phyloP scores from a whole-genome alignment of 1,140 invertebrate genomes.

The Ceratosolen solmsi region DNA sequence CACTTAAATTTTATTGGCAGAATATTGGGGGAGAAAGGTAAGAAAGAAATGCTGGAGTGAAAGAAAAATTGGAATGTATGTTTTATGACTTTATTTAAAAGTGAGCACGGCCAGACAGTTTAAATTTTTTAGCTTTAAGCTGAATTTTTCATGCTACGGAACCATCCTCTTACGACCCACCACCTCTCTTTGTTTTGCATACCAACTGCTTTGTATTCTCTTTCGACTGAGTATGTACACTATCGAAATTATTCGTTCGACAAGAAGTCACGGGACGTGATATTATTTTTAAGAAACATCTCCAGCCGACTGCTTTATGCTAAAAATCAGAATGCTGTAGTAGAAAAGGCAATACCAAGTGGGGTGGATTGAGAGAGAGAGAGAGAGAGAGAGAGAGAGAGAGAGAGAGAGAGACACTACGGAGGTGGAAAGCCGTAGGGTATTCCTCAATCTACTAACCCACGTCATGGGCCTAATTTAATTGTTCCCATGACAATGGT shows the following conservation, averaged over 20 bases:
- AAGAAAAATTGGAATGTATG: not conserved
- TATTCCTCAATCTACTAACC: constrained; percentile 1
- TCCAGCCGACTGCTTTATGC: not conserved
- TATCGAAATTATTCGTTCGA: constrained; percentile 17
- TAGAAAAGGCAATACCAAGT: not conserved
- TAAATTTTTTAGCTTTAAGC: constrained; percentile 30
- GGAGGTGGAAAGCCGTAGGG: not conserved
- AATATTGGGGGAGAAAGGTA: too few species aligned
- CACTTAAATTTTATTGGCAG: not conserved
- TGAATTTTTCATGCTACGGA: constrained; percentile 26
- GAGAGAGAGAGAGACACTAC: too few species aligned
- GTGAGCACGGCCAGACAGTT: not conserved
- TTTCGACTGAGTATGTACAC: not conserved
- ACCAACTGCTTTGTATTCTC: constrained; percentile 14
- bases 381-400: too few species aligned
- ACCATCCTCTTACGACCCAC: not conserved
- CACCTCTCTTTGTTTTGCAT: not conserved
- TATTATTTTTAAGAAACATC: constrained; percentile 38
- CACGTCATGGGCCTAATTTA: constrained; percentile 41
- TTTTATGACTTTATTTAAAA: constrained; percentile 35
- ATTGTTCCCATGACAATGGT: constrained; percentile 38
- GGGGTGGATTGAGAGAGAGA: not conserved
- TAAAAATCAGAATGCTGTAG: not conserved
- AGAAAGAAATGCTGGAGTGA: too few species aligned
- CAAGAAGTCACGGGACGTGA: constrained; percentile 1